Conservation (phyloP, 1,140 invertebrate genomes). For the Listronotus bonariensis region DNA sequence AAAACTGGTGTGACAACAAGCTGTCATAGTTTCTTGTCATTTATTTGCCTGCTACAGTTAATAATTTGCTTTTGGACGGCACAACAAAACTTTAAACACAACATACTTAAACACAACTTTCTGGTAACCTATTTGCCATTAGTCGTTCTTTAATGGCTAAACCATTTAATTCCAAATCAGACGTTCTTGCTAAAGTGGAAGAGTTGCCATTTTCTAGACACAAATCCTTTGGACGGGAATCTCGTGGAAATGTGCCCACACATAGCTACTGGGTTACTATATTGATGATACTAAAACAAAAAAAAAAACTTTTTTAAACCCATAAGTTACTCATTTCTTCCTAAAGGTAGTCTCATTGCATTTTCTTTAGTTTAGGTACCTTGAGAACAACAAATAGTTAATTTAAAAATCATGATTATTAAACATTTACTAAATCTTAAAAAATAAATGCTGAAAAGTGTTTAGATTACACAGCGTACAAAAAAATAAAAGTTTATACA, state of each 20-base stretch:
- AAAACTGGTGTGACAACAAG: too few species aligned
- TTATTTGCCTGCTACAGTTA: background rate
- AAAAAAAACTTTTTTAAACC: too few species aligned
- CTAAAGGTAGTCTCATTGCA: too few species aligned
- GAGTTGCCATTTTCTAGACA: constrained; percentile 48
- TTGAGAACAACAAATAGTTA: too few species aligned
- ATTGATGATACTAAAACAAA: constrained; percentile 52
- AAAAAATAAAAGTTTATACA: too few species aligned
- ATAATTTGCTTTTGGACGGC: constrained; percentile 20
- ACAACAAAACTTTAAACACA: background rate
- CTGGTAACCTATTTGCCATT: constrained; percentile 74
- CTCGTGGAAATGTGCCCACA: constrained; percentile 54
- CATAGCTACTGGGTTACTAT: constrained; percentile 53
- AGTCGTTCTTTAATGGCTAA: constrained; percentile 75
- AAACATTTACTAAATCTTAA: too few species aligned
- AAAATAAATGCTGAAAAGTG: too few species aligned
- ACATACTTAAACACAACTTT: constrained; percentile 70
- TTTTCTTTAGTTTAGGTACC: too few species aligned
- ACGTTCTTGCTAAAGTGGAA: constrained; percentile 44
- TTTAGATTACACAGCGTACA: too few species aligned
- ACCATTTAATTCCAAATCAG: constrained; percentile 62
- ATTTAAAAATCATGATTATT: too few species aligned
- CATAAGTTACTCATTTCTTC: too few species aligned
- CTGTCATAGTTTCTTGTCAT: too few species aligned
- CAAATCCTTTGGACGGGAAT: constrained; percentile 53